phyloP scores from a whole-genome alignment of 2,797 vertebrate genomes.

The Acropternis orthonyx region DNA sequence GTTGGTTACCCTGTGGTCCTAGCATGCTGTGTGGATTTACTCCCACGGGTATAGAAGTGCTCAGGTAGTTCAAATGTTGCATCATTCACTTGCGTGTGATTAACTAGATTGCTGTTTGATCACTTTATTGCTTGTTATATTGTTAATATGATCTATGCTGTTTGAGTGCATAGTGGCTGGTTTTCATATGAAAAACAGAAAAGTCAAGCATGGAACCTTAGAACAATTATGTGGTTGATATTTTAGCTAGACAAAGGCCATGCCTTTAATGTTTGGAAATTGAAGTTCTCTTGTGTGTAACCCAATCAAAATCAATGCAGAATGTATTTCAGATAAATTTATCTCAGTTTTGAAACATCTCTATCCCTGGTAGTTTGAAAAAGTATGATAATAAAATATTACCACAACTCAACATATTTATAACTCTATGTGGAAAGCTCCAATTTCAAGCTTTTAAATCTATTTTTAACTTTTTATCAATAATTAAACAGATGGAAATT shows the following conservation, averaged over 20 bases:
- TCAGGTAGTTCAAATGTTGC: neutral
- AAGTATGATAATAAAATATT: neutral
- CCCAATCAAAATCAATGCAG: neutral
- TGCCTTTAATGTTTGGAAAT: neutral
- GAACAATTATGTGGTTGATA: neutral
- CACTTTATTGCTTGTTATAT: neutral
- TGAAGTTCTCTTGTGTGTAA: neutral
- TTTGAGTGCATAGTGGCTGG: neutral
- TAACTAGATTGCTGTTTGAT: neutral
- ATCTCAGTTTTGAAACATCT: neutral
- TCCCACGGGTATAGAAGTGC: neutral
- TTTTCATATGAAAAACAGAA: neutral
- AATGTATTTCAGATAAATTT: neutral
- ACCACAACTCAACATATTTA: neutral
- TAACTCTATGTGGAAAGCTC: neutral
- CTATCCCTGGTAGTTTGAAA: neutral
- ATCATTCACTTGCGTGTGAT: neutral
- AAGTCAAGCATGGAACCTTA: neutral
- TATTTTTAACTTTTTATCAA: neutral
- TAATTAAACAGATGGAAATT: neutral
- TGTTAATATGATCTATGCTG: neutral
- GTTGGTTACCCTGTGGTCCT: neutral
- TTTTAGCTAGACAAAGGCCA: neutral
- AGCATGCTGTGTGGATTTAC: neutral
- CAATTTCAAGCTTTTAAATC: neutral